A percentile compares a stretch with the other conserved stretches of the same genome.
Evolutionary conservation across 1,140 invertebrate species (phyloP).

Genomic region (Anoplolepis gracilipes): DNA sequence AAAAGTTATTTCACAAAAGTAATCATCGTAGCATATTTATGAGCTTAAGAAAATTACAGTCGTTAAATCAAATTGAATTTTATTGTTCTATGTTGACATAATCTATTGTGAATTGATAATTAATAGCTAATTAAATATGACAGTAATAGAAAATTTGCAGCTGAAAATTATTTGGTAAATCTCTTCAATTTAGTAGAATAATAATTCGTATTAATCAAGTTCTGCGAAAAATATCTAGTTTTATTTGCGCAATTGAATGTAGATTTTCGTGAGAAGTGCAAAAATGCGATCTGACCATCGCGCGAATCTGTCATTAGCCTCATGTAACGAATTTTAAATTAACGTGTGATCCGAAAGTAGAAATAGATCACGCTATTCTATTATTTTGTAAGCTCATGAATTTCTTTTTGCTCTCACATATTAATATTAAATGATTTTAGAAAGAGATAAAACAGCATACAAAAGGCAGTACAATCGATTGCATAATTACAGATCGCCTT

Average conservation of each 20-base stretch:
- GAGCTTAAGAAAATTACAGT: constrained; percentile 26
- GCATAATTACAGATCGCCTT: constrained; percentile 33
- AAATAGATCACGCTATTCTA: not conserved
- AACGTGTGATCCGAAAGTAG: not conserved
- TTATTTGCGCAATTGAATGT: not conserved
- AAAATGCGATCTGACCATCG: not conserved
- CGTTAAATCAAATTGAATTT: constrained; percentile 23
- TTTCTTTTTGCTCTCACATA: not conserved
- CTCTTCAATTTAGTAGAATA: not conserved
- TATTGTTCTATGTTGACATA: not conserved
- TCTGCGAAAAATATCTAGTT: not conserved
- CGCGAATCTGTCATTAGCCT: not conserved
- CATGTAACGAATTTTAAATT: not conserved
- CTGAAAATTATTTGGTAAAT: not conserved
- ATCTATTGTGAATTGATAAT: not conserved
- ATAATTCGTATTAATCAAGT: not conserved
- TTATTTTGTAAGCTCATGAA: not conserved
- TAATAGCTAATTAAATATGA: constrained; percentile 12
- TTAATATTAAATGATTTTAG: not conserved
- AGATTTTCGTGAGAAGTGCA: not conserved
- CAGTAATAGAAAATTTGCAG: not conserved
- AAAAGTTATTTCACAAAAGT: not conserved
- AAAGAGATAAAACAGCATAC: not conserved
- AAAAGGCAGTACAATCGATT: not conserved
- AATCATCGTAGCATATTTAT: constrained; percentile 10